A percentile compares a stretch with the other conserved stretches of the same genome.
Evolutionary conservation across 2,888 invertebrate genomes (phyloP).

Genomic region (Anaspis maculata): DNA sequence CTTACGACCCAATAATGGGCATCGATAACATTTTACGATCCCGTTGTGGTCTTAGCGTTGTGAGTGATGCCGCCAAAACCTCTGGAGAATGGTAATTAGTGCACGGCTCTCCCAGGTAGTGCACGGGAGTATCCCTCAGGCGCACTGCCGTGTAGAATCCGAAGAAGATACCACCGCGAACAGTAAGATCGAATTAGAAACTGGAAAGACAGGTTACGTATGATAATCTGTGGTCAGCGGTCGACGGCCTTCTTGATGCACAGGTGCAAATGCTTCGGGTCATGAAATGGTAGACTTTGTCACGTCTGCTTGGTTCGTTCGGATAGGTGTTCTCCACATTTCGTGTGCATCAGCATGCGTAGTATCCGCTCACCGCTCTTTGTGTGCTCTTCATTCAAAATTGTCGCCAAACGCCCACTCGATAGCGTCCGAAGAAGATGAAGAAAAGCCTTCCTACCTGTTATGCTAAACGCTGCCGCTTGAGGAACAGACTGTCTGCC

Average conservation of each 20-base stretch:
- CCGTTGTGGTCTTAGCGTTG: no score
- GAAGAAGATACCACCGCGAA: no score
- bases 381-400: slow-evolving; percentile 3
- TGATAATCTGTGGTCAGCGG: slow-evolving; percentile 37
- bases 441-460: neutral
- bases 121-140: no score
- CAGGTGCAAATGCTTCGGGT: slow-evolving; percentile 39
- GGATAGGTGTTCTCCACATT: neutral
- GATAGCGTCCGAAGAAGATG: neutral
- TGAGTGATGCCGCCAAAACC: no score
- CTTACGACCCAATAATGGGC: no score
- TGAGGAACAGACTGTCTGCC: slow-evolving; percentile 2
- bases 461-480: slow-evolving; percentile 1
- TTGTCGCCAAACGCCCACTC: slow-evolving; percentile 9
- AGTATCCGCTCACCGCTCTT: neutral
- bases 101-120: no score
- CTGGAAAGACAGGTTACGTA: slow-evolving; percentile 42
- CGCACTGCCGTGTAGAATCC: no score
- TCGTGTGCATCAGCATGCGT: no score
- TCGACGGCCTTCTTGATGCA: slow-evolving; percentile 37
- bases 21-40: no score
- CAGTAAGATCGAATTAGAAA: slow-evolving; percentile 40
- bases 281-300: slow-evolving; percentile 21
- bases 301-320: slow-evolving; percentile 7
- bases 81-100: no score